Conservation (phyloP, 1,140 invertebrate genomes). For the Habropoda laboriosa region DNA sequence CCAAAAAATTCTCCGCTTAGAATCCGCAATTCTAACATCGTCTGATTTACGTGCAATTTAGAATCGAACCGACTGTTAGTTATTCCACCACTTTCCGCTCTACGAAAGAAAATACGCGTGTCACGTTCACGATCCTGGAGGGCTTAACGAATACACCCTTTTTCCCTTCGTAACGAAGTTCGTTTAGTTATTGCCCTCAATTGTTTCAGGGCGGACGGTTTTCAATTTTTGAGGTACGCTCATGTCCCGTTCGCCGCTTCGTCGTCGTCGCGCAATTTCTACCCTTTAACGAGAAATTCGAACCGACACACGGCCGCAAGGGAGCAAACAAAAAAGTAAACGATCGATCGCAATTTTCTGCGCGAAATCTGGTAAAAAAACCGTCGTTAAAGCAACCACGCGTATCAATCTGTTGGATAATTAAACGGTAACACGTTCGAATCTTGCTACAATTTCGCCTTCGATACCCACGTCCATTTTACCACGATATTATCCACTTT, state of each 20-base stretch:
- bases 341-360: background rate
- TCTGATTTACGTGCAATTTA: background rate
- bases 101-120: background rate
- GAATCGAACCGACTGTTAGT: background rate
- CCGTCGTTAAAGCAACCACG: too few relatives aligned
- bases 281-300: background rate
- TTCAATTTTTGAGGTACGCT: constrained; percentile 14
- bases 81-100: background rate
- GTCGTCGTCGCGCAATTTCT: background rate
- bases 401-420: background rate
- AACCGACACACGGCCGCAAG: background rate
- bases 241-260: background rate
- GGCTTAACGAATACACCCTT: background rate
- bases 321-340: background rate
- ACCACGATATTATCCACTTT: background rate
- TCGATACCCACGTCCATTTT: too few relatives aligned
- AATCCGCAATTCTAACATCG: background rate
- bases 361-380: background rate
- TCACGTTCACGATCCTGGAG: constrained; percentile 2
- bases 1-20: background rate
- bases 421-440: too few relatives aligned
- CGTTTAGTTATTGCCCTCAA: constrained; percentile 23
- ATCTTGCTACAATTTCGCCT: too few relatives aligned
- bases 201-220: background rate
- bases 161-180: constrained; percentile 16